Evolutionary conservation across 2,113 vertebrate genomes (phyloP).

Genomic region (Clinocottus analis): DNA sequence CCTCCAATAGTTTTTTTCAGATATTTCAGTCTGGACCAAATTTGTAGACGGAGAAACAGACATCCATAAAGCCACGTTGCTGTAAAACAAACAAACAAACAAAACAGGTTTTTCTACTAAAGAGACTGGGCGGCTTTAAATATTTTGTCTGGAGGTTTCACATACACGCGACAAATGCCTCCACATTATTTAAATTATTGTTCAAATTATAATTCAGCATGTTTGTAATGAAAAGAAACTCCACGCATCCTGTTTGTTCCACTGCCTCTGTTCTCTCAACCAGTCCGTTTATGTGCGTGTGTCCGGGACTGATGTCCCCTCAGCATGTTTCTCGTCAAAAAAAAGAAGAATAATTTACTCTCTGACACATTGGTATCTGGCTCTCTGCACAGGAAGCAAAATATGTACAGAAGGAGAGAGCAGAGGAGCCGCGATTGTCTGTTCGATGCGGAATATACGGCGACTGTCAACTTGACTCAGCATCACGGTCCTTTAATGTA

Average conservation of each 20-base stretch:
- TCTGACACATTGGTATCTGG: conserved; percentile 21
- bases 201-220: not conserved
- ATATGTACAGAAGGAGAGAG: not conserved
- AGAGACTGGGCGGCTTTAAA: not conserved
- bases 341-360: not conserved
- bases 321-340: not conserved
- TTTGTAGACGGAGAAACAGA: not conserved
- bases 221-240: not conserved
- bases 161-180: not conserved
- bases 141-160: not conserved
- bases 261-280: not conserved
- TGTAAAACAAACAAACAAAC: too few relatives aligned
- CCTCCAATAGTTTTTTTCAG: not conserved
- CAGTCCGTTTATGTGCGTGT: not conserved
- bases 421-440: not conserved
- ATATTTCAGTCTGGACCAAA: not conserved
- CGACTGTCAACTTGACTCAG: conserved; percentile 19
- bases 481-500: conserved; percentile 21
- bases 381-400: conserved; percentile 1
- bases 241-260: conserved; percentile 18
- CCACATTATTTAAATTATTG: not conserved
- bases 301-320: not conserved
- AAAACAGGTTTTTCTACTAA: not conserved
- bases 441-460: conserved; percentile 16
- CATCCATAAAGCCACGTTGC: too few relatives aligned